These are phyloP conservation scores for Rhinophrynus dorsalis DNA, from an alignment of 2,797 vertebrate genomes.

Conservation along the genomic window DNA sequence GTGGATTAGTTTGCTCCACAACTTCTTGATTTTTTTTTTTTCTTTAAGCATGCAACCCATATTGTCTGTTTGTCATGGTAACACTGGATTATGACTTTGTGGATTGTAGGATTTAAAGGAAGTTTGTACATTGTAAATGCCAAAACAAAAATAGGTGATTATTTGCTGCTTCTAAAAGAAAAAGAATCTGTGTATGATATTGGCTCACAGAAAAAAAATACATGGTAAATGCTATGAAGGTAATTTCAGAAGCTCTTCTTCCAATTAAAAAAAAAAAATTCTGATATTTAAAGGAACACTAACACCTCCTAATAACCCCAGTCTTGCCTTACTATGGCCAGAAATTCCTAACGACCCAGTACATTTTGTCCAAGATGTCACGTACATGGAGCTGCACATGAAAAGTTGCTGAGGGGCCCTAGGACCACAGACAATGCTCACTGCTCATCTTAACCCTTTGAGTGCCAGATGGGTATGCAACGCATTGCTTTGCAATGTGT, in stretches of 20 bases:
- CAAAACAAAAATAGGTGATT: conserved; percentile 66
- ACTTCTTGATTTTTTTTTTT: no score
- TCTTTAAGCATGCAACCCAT: no score
- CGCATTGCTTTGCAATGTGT: no score
- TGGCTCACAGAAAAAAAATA: conserved; percentile 60
- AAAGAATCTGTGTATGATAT: conserved; percentile 54
- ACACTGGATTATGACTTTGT: conserved; percentile 76
- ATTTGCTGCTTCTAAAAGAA: conserved; percentile 67
- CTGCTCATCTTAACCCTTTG: no score
- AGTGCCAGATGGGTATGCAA: no score
- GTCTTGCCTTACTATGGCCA: no score
- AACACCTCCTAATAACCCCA: no score
- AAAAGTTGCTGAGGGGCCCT: no score
- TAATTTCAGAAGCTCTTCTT: conserved; percentile 52
- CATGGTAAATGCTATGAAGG: conserved; percentile 55
- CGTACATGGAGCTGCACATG: no score
- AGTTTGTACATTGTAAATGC: conserved; percentile 65
- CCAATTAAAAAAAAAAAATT: conserved; percentile 53
- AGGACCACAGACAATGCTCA: no score
- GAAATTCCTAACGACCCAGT: no score
- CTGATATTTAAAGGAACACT: conserved; percentile 66
- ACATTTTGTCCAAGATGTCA: no score
- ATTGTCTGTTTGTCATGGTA: conserved; percentile 69
- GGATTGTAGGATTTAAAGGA: conserved; percentile 56
- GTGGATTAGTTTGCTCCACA: background rate